A percentile compares a stretch with the other conserved stretches of the same genome.
Evolutionary conservation across 2,797 vertebrate species (phyloP).

Genomic region (Sternotherus odoratus): DNA sequence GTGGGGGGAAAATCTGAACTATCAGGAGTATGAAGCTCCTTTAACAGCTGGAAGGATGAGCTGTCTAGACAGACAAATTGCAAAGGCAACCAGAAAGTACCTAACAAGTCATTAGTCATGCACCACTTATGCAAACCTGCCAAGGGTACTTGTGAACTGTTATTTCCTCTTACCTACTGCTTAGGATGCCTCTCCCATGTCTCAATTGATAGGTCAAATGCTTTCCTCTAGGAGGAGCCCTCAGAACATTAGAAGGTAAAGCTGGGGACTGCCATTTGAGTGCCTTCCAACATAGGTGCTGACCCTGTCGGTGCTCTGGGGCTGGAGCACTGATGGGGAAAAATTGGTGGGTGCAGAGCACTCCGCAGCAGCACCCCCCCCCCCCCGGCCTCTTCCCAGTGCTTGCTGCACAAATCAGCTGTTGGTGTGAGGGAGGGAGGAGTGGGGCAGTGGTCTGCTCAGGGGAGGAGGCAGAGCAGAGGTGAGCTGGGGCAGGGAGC

Average conservation of each 20-base stretch:
- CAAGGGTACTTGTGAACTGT: constrained; percentile 26
- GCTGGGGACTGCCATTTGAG: constrained; percentile 26
- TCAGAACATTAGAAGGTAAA: neutral
- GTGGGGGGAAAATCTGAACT: neutral
- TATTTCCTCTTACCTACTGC: neutral
- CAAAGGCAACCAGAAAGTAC: constrained; percentile 27
- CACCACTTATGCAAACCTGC: constrained; percentile 28
- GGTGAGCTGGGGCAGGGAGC: no score
- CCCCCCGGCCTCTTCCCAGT: no score
- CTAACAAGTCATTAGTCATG: constrained; percentile 46
- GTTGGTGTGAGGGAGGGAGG: no score
- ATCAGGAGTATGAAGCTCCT: neutral
- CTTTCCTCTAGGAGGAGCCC: neutral
- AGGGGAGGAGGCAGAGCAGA: no score
- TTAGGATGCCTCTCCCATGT: neutral
- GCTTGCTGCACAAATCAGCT: no score
- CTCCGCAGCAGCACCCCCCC: no score
- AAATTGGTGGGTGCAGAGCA: no score
- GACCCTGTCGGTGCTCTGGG: no score
- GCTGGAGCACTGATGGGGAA: no score
- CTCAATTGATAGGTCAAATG: constrained; percentile 19
- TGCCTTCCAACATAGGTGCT: constrained; percentile 20
- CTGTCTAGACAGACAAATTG: neutral
- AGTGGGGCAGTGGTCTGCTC: no score
- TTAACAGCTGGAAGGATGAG: neutral